Percentiles rank a stretch among this genome's conserved stretches.
These are phyloP conservation scores for Malurus splendens DNA, from an alignment of 2,797 vertebrate genomes.

Conservation along the genomic window DNA sequence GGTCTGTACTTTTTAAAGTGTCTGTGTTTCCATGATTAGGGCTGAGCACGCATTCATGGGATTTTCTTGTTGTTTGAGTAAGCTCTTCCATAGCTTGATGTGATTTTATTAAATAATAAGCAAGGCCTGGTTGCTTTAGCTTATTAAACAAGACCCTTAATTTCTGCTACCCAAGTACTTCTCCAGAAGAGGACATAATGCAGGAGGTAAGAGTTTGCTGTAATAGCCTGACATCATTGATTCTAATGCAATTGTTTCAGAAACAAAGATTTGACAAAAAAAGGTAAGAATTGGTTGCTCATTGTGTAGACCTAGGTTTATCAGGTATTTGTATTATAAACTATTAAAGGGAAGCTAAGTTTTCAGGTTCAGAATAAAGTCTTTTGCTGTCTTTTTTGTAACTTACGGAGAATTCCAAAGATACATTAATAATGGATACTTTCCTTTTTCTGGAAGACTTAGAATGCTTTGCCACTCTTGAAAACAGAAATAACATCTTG, in stretches of 20 bases:
- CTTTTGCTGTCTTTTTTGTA: neutral
- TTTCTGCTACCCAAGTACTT: neutral
- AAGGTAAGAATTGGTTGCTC: neutral
- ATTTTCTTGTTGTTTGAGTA: neutral
- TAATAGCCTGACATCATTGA: neutral
- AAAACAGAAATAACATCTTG: neutral
- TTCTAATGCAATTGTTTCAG: neutral
- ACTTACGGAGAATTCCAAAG: neutral
- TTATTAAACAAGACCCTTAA: neutral
- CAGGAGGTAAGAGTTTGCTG: neutral
- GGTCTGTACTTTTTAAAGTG: neutral
- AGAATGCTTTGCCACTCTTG: neutral
- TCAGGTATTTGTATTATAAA: neutral
- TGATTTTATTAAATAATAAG: neutral
- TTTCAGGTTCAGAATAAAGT: neutral
- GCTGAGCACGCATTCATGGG: fast-evolving
- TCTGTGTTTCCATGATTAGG: neutral
- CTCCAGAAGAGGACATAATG: neutral
- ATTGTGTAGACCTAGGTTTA: neutral
- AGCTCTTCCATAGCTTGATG: neutral
- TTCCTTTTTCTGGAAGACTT: neutral
- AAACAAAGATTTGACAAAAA: neutral
- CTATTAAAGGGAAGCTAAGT: neutral
- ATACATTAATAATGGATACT: neutral
- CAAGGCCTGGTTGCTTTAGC: neutral